Base-by-base conservation (phyloP, 2,888 invertebrate genomes). In the Acholoe squamosa region DNA sequence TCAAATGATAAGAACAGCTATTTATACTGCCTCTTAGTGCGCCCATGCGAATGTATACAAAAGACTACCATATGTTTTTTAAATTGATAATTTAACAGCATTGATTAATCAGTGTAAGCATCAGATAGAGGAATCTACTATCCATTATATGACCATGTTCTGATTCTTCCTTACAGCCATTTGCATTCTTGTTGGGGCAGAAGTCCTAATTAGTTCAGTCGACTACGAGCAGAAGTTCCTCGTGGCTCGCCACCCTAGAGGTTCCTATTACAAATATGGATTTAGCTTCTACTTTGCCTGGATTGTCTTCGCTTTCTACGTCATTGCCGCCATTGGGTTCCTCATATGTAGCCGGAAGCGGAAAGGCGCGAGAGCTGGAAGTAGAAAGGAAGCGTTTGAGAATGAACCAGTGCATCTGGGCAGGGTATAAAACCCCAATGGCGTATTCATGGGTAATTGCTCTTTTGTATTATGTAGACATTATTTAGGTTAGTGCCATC, bases 391-490 rank as follows among this genome's bases (percentile, higher is more conserved):
- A 71, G 98, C 97, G 0, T 97, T 97, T 97, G 98, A 97, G 7
- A 98, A 98, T 94, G 98, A 98, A 94, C 98, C 98, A 0, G 97
- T 98, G 76, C 97, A 97, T 94, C 97, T 98, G 89, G 96, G 96
- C 19, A 95, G 97, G 89, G 93, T 93, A 91, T 93, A 91, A 92
- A 7, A 19, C 5, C 16, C 10, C 28, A 14, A 12, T 54, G 19
- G 34, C 80, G 7, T n/a, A 25, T 22, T 33, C 5, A n/a, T 31
- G 28, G 28, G 28, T 80, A 43, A 19, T 80, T 43, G 5, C 34
- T 10, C 22, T 22, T 80, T 10, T 34, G 19, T 7, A 80, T 14
- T 71, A 71, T 28, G 5, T 28, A 25, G 14, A 67, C n/a, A 22
- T 16, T 67, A 25, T 22, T 22, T n/a, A 67, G 67, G 19, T 71